Evolutionary conservation across 2,797 vertebrate genomes (phyloP), one percentile per base, ranked within the genome.

Genomic region (Epinephelus coioides): DNA sequence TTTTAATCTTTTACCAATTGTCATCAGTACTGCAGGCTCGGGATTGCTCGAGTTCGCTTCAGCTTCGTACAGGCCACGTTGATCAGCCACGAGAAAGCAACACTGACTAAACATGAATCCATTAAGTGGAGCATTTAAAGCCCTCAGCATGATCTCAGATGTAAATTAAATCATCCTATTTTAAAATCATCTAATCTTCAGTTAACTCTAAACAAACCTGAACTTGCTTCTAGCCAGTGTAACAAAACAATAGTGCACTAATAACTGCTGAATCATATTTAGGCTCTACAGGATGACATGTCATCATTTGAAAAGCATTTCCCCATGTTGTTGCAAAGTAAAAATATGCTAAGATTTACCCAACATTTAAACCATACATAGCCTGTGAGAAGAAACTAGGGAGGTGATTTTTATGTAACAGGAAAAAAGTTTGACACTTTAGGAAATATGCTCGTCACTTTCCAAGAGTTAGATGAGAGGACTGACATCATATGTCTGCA

Each of bases 1-100:
- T 88, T 92, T 91, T 90, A 92, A 92, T 92, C 78, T 88, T 85
- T 77, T 25, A 61, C 69, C 84, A 85, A 88, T 92, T 91, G 87
- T 85, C 75, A 80, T 86, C 76, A 68, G 73, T 57, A 57, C 69
- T 30, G 44, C 73, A 77, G 38, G 60, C 71, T 75, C 23, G 4
- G 68, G 30, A 43, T 68, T 73, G 64, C 61, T 60, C 8, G 0
- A 47, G 49, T 77, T 40, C 51, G 53, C 57, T 74, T 78, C 55
- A 76, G 51, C 67, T 56, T 73, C 53, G 51, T 53, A n/a, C 19
- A 4, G 25, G 49, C 55, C 53, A 43, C 9, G 11, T 11, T 43
- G 40, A 43, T 43, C 9, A 12, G 40, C 40, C 11, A 43, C 0
- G 9, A 9, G 9, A 43, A 10, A 43, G 40, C 3, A 10, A 43